Evolutionary conservation across 2,113 vertebrate genomes (phyloP).

Genomic region (Leucoraja erinaceus): DNA sequence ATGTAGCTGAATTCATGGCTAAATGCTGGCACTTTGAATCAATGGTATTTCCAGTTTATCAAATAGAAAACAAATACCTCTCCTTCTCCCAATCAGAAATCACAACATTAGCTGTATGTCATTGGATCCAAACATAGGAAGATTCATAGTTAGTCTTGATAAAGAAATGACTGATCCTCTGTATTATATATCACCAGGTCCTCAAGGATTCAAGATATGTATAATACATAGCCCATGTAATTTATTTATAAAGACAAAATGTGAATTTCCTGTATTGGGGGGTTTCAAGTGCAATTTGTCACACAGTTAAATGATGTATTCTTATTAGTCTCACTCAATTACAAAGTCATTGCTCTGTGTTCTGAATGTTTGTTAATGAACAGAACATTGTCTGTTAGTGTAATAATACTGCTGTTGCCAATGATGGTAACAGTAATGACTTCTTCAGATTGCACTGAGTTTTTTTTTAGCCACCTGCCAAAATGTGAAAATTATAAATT

Average conservation of each 20-base stretch:
- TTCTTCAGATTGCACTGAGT: slow-evolving; percentile 30
- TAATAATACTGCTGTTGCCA: slow-evolving; percentile 17
- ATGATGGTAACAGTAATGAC: slow-evolving; percentile 34
- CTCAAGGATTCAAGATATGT: slow-evolving; percentile 81
- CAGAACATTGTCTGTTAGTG: slow-evolving; percentile 37
- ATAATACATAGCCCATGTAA: slow-evolving; percentile 86
- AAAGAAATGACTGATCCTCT: slow-evolving; percentile 89
- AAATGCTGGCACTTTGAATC: neutral
- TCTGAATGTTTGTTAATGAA: slow-evolving; percentile 68
- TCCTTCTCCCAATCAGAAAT: neutral
- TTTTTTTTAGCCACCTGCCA: slow-evolving; percentile 26
- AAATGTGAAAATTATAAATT: slow-evolving; percentile 38
- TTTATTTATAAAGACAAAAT: slow-evolving; percentile 97
- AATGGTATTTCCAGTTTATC: slow-evolving; percentile 11
- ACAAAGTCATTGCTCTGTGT: slow-evolving; percentile 71
- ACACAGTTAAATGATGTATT: slow-evolving; percentile 75
- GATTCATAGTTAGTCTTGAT: slow-evolving; percentile 74
- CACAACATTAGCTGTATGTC: neutral
- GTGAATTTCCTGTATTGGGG: slow-evolving; percentile 76
- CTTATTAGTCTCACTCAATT: slow-evolving; percentile 81
- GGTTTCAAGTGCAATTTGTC: slow-evolving; percentile 70
- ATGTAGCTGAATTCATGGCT: neutral
- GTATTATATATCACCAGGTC: slow-evolving; percentile 92
- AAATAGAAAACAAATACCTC: neutral
- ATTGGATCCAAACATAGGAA: slow-evolving; percentile 12